Evolutionary conservation across 2,113 vertebrate genomes (phyloP).

Genomic region (Gobiocypris rarus): DNA sequence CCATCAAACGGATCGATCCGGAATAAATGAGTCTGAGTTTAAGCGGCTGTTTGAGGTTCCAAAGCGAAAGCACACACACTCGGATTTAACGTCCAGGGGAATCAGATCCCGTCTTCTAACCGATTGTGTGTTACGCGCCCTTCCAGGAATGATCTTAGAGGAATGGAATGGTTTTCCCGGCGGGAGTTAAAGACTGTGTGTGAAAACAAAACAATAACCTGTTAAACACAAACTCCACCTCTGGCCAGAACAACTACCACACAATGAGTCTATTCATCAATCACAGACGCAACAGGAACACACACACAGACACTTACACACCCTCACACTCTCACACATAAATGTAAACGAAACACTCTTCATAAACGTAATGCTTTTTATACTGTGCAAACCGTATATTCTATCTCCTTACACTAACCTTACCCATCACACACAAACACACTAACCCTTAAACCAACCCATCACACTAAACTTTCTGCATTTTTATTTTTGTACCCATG

Average conservation of each 20-base stretch:
- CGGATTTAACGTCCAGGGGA: not conserved
- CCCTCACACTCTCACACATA: not conserved
- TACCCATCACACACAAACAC: too few relatives aligned
- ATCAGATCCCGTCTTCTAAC: not conserved
- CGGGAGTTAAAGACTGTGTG: not conserved
- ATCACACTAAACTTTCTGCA: too few relatives aligned
- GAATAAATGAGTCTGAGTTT: not conserved
- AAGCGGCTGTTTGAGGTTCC: too few relatives aligned
- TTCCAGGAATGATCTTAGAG: constrained; percentile 35
- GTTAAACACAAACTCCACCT: not conserved
- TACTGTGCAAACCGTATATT: too few relatives aligned
- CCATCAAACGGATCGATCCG: not conserved
- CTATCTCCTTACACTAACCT: too few relatives aligned
- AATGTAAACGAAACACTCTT: too few relatives aligned
- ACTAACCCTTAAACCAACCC: too few relatives aligned
- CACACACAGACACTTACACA: not conserved
- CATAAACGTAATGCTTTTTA: too few relatives aligned
- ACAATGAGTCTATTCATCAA: constrained; percentile 3
- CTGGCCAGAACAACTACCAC: not conserved
- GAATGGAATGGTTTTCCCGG: constrained; percentile 41
- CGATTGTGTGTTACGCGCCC: not conserved
- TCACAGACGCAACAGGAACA: constrained; percentile 2
- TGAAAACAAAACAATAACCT: not conserved
- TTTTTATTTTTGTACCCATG: too few relatives aligned
- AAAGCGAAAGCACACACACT: too few relatives aligned